Base-by-base conservation (phyloP, 2,888 invertebrate species). In the Acrobasis suavella region DNA sequence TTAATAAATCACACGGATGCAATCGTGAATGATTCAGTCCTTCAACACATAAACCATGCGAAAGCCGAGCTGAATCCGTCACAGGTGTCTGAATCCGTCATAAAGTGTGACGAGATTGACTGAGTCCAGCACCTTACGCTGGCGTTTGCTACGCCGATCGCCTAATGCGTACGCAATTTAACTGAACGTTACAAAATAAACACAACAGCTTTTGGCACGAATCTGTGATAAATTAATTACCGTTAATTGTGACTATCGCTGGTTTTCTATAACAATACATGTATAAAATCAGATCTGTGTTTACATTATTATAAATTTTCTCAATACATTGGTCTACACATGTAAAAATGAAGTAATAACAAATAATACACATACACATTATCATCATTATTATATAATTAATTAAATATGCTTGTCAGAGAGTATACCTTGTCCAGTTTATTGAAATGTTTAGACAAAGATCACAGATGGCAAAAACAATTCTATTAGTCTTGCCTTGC, bases 121-220 rank as follows among this genome's bases (percentile, higher is more conserved):
- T 6, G 32, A 32, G 32, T 32, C 32, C 32, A 7, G 8, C 32
- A 0, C 32, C 32, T 32, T 50, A 38, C 50, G 10, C 38, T 49
- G 38, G 9, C 50, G 32, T 14, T 12, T 16, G 16, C 37, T 15
- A 50, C 22, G 32, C 32, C 32, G 32, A 32, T 32, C 32, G 32
- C 32, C 32, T 32, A 54, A 58, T 22, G 12, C 22, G 22, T 14
- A n/a, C 58, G 12, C 37, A 46, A 42, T 9, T 39, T 39, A 39
- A 38, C 42, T 39, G n/a, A 9, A 52, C 17, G 15, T 55, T 39
- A 54, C 52, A 55, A 38, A 38, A 55, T 22, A 12, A 32, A 58
- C 46, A 58, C 16, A 49, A 62, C n/a, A 54, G 14, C 49, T 55
- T 61, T 62, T 62, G 62, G 62, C 50, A 62, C 62, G 37, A 55